A percentile compares a stretch with the other conserved stretches of the same genome.
These are phyloP conservation scores for Trematocara macrostoma DNA, from an alignment of 2,113 vertebrate genomes.

Conservation along the genomic window DNA sequence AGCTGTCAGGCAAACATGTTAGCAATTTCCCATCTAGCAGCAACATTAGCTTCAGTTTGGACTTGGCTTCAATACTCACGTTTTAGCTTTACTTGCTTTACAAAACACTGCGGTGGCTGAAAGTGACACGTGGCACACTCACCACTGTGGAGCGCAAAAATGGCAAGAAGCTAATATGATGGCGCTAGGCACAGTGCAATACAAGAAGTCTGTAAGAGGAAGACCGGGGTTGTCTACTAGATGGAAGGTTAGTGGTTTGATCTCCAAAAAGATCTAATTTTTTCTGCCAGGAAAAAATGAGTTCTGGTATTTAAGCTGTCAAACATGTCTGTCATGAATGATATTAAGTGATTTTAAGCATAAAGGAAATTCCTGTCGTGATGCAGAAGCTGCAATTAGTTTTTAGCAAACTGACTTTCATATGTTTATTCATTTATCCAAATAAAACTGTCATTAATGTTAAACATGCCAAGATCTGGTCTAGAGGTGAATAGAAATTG, in stretches of 20 bases:
- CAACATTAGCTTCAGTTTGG: background rate
- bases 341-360: background rate
- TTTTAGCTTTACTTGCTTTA: background rate
- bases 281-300: background rate
- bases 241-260: background rate
- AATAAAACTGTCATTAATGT: background rate
- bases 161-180: background rate
- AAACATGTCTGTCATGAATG: background rate
- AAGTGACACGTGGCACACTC: background rate
- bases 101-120: background rate
- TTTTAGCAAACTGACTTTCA: background rate
- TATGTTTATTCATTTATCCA: background rate
- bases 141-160: background rate
- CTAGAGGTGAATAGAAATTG: background rate
- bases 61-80: background rate
- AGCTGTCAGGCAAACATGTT: background rate
- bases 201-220: background rate
- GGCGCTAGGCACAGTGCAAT: background rate
- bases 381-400: background rate
- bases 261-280: background rate
- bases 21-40: background rate
- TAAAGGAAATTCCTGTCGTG: background rate
- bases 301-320: background rate
- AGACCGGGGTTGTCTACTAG: background rate
- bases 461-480: background rate